Percentiles rank a stretch among this genome's conserved stretches.
Conservation (phyloP, 2,888 invertebrate genomes). For the Sipha maydis region DNA sequence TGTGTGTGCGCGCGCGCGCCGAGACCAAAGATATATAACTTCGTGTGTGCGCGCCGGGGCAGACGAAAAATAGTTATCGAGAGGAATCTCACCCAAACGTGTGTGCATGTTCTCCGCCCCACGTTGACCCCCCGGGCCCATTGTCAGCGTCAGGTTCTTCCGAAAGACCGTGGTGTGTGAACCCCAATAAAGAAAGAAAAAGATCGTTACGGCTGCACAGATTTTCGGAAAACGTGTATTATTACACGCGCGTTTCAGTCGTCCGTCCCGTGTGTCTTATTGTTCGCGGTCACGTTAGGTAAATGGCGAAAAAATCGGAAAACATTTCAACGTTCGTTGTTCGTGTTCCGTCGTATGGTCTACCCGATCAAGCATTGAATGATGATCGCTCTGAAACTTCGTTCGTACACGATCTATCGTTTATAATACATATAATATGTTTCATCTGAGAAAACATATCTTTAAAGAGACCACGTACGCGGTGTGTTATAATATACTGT, state of each 20-base stretch:
- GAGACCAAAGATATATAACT: conserved; percentile 38
- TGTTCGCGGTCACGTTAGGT: no score
- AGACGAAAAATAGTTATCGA: conserved; percentile 34
- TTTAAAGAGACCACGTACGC: no score
- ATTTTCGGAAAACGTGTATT: conserved; percentile 25
- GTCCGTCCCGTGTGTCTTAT: not conserved
- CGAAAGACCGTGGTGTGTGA: not conserved
- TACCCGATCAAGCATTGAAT: no score
- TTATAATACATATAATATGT: no score
- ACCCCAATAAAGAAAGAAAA: not conserved
- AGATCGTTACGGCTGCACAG: conserved; percentile 5
- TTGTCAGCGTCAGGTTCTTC: not conserved
- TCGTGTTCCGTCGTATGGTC: no score
- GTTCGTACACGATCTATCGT: no score
- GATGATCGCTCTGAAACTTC: no score
- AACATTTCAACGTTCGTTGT: no score
- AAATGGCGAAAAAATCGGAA: no score
- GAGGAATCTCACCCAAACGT: conserved; percentile 34
- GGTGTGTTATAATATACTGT: no score
- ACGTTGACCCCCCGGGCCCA: conserved; percentile 19
- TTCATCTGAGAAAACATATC: no score
- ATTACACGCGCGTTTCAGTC: not conserved
- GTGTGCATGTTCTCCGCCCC: not conserved
- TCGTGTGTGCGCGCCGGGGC: not conserved
- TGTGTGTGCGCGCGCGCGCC: not conserved